Conservation (phyloP, 1,140 invertebrate genomes). For the Propsilocerus akamusi region DNA sequence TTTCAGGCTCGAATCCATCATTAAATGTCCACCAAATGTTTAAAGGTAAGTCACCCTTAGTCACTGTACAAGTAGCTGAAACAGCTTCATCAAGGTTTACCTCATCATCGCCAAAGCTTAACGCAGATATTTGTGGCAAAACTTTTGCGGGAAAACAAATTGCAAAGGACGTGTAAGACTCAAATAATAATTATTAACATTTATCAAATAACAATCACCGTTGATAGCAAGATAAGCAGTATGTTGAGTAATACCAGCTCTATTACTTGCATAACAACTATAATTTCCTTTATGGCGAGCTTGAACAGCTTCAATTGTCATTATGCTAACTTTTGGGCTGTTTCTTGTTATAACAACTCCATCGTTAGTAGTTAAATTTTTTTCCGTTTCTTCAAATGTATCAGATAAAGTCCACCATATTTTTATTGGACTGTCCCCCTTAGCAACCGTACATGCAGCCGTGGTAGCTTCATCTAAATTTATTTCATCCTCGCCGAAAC, state of each 20-base stretch:
- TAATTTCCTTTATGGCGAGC: conserved; percentile 54
- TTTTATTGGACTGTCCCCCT: conserved; percentile 40
- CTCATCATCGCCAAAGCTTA: conserved; percentile 43
- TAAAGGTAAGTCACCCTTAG: conserved; percentile 48
- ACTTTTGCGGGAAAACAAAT: conserved; percentile 25
- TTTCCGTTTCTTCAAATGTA: not conserved
- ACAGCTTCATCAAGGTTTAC: conserved; percentile 51
- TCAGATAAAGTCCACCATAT: conserved; percentile 42
- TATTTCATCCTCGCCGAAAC: conserved; percentile 36
- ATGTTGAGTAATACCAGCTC: conserved; percentile 47
- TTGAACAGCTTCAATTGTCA: conserved; percentile 32
- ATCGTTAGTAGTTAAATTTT: conserved; percentile 8
- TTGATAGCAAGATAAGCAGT: conserved; percentile 48
- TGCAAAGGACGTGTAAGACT: conserved; percentile 15
- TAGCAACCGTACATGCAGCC: conserved; percentile 42
- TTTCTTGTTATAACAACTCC: conserved; percentile 18
- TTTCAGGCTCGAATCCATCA: no score
- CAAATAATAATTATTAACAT: conserved; percentile 9
- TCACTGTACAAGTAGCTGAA: conserved; percentile 50
- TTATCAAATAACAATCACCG: conserved; percentile 42
- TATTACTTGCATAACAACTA: conserved; percentile 56
- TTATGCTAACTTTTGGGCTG: conserved; percentile 29
- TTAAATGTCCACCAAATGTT: conserved; percentile 48
- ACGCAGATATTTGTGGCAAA: conserved; percentile 44
- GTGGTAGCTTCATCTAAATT: conserved; percentile 44